Conservation (phyloP, 2,113 vertebrate species). For the Stegostoma tigrinum region DNA sequence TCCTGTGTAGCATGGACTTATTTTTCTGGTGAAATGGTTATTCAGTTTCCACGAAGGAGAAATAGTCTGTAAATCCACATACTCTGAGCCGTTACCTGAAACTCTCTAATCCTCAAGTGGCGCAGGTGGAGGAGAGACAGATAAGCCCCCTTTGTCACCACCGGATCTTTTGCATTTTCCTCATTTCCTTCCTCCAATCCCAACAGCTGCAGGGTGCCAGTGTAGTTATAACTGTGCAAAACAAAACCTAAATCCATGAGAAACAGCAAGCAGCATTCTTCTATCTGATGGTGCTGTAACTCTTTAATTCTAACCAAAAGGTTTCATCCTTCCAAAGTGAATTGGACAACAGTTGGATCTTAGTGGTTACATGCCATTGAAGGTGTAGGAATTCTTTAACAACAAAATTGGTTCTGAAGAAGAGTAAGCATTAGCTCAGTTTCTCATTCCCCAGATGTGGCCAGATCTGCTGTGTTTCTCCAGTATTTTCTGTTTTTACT, state of each 20-base stretch:
- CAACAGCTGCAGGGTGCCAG: constrained; percentile 47
- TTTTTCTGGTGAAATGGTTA: background rate
- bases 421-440: too few species aligned
- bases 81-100: constrained; percentile 54
- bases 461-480: too few species aligned
- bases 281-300: background rate
- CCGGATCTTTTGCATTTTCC: constrained; percentile 38
- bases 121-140: constrained; percentile 57
- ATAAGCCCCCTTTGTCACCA: constrained; percentile 50
- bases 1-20: background rate
- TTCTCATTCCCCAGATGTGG: too few species aligned
- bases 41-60: too few species aligned
- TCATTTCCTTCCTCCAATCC: constrained; percentile 47
- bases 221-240: constrained; percentile 43
- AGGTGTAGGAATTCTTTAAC: background rate
- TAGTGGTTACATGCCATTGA: background rate
- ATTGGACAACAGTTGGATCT: background rate
- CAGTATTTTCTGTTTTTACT: too few species aligned
- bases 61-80: too few species aligned
- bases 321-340: background rate
- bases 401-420: too few species aligned
- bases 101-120: constrained; percentile 56
- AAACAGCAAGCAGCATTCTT: background rate
- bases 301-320: background rate
- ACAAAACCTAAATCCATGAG: background rate